phyloP scores from a whole-genome alignment of 2,113 vertebrate genomes.

The Corvus hawaiiensis region DNA sequence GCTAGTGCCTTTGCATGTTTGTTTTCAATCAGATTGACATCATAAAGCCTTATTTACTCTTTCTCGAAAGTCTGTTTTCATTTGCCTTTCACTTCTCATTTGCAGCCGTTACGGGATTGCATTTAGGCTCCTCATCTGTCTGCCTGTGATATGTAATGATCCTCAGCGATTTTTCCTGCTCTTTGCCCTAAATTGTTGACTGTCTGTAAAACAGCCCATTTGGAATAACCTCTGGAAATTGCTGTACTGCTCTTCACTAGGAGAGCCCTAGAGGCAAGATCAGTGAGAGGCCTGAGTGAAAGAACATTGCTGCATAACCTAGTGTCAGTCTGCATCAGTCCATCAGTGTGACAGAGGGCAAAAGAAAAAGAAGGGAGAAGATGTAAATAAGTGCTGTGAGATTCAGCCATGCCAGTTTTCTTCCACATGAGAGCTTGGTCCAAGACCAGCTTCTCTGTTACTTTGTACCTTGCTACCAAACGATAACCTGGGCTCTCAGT shows the following conservation, averaged over 20 bases:
- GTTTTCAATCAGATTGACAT: slow-evolving; percentile 48
- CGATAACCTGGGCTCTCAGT: neutral
- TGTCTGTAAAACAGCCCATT: neutral
- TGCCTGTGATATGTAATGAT: neutral
- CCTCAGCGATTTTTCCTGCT: neutral
- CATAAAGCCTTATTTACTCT: slow-evolving; percentile 43
- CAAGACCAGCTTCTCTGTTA: neutral
- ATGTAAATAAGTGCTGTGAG: neutral
- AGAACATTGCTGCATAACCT: neutral
- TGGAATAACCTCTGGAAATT: slow-evolving; percentile 34
- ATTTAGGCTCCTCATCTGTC: slow-evolving; percentile 11
- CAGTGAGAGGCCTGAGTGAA: neutral
- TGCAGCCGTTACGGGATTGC: neutral
- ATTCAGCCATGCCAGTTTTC: neutral
- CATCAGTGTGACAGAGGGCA: neutral
- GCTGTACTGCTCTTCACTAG: neutral
- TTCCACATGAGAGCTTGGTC: neutral
- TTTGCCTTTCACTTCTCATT: slow-evolving; percentile 47
- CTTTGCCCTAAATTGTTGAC: neutral
- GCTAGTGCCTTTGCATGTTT: slow-evolving; percentile 18
- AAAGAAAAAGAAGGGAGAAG: neutral
- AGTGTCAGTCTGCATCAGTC: neutral
- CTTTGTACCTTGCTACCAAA: neutral
- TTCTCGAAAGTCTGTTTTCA: slow-evolving; percentile 24
- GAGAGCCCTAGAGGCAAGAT: neutral